These are phyloP conservation scores for Grantiella picta DNA, from an alignment of 2,113 vertebrate genomes.

Conservation along the genomic window DNA sequence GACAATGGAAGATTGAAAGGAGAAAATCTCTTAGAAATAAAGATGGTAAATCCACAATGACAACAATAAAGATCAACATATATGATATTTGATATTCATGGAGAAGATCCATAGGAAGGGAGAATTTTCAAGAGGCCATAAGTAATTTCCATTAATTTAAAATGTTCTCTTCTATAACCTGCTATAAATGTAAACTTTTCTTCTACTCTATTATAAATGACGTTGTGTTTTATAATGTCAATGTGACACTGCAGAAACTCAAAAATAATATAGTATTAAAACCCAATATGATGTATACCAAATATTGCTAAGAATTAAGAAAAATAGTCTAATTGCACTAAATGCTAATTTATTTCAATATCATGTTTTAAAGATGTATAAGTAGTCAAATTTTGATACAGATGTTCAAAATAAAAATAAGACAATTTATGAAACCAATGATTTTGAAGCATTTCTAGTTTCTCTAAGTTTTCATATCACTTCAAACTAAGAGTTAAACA, in stretches of 20 bases:
- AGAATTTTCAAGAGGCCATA: not conserved
- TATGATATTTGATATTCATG: not conserved
- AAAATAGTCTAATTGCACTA: not conserved
- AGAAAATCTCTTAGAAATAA: not conserved
- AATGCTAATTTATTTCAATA: not conserved
- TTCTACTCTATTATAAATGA: not conserved
- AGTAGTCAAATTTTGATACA: not conserved
- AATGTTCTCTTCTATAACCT: not conserved
- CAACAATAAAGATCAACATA: not conserved
- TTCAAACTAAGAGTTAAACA: not conserved
- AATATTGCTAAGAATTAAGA: not conserved
- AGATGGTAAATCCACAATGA: not conserved
- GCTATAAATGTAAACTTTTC: not conserved
- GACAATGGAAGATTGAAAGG: not conserved
- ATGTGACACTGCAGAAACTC: not conserved
- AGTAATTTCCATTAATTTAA: not conserved
- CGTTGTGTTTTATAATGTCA: not conserved
- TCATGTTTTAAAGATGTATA: not conserved
- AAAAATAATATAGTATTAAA: not conserved
- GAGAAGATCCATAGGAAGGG: not conserved
- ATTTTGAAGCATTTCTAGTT: not conserved
- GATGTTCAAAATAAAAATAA: not conserved
- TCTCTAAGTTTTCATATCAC: not conserved
- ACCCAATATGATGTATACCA: rapidly evolving
- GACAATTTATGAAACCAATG: not conserved